A percentile compares a stretch with the other conserved stretches of the same genome.
Conservation (phyloP, 2,797 vertebrate genomes). For the Coregonus suidteri region DNA sequence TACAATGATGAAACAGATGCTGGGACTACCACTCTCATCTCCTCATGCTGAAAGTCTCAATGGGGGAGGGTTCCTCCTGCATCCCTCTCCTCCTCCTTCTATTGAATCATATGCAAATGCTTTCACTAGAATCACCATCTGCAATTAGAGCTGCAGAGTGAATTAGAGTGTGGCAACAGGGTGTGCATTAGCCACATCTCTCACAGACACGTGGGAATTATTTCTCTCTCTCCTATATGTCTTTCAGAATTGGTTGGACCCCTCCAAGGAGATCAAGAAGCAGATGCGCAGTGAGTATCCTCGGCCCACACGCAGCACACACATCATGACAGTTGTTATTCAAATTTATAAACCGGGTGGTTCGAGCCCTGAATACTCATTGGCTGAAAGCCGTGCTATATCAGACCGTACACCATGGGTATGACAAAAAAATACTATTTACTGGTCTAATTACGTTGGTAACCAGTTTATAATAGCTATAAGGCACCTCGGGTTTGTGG, state of each 20-base stretch:
- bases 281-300: slow-evolving; percentile 94
- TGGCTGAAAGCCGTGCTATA: no score
- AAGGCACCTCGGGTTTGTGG: no score
- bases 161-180: slow-evolving; percentile 44
- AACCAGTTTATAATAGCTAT: no score
- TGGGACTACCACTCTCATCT: slow-evolving; percentile 45
- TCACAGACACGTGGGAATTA: slow-evolving; percentile 48
- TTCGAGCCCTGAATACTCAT: no score
- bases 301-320: slow-evolving; percentile 28
- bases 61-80: slow-evolving; percentile 26
- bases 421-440: no score
- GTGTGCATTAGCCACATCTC: slow-evolving; percentile 42
- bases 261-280: slow-evolving; percentile 99
- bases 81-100: slow-evolving; percentile 38
- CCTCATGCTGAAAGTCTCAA: slow-evolving; percentile 39
- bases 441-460: no score
- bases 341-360: no score
- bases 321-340: neutral
- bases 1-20: slow-evolving; percentile 53
- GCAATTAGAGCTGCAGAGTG: slow-evolving; percentile 53
- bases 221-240: slow-evolving; percentile 56
- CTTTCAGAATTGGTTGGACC: slow-evolving; percentile 97
- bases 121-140: slow-evolving; percentile 55
- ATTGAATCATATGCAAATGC: slow-evolving; percentile 63
- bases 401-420: no score